A percentile compares a stretch with the other conserved stretches of the same genome.
Conservation (phyloP, 2,113 vertebrate species). For the Suncus etruscus region DNA sequence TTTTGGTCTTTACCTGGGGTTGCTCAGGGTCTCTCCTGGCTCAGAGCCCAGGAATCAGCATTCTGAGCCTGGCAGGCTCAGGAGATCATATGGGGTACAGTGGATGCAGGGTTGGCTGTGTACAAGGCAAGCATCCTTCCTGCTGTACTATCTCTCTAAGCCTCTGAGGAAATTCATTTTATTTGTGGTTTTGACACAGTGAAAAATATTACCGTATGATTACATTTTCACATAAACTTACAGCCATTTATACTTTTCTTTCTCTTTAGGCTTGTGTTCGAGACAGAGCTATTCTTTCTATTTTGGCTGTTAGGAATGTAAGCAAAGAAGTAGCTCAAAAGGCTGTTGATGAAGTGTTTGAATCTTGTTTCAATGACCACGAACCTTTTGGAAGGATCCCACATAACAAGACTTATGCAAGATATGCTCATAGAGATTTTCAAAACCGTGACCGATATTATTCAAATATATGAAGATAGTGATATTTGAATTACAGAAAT, state of each 20-base stretch:
- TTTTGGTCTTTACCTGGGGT: no score
- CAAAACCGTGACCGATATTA: conserved; percentile 93
- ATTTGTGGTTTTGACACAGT: conserved; percentile 30
- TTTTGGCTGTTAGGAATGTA: conserved; percentile 95
- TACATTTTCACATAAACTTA: conserved; percentile 49
- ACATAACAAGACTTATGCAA: conserved; percentile 91
- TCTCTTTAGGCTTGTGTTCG: conserved; percentile 92
- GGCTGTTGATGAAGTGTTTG: conserved; percentile 95
- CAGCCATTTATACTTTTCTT: not conserved
- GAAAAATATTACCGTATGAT: conserved; percentile 49
- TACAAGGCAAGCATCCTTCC: no score
- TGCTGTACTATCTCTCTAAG: conserved; percentile 58
- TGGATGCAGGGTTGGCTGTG: no score
- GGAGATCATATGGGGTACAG: no score
- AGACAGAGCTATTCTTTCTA: conserved; percentile 94
- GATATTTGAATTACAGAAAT: not conserved
- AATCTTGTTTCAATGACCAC: conserved; percentile 95
- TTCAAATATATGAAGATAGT: conserved; percentile 89
- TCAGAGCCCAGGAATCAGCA: no score
- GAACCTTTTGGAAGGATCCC: conserved; percentile 97
- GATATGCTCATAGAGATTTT: conserved; percentile 92
- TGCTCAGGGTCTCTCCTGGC: no score
- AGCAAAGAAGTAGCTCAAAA: conserved; percentile 91
- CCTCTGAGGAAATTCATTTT: conserved; percentile 49
- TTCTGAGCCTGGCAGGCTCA: no score